Percentiles rank a stretch among this genome's conserved stretches.
Conservation (phyloP, 2,113 vertebrate genomes). For the Gila orcuttii region DNA sequence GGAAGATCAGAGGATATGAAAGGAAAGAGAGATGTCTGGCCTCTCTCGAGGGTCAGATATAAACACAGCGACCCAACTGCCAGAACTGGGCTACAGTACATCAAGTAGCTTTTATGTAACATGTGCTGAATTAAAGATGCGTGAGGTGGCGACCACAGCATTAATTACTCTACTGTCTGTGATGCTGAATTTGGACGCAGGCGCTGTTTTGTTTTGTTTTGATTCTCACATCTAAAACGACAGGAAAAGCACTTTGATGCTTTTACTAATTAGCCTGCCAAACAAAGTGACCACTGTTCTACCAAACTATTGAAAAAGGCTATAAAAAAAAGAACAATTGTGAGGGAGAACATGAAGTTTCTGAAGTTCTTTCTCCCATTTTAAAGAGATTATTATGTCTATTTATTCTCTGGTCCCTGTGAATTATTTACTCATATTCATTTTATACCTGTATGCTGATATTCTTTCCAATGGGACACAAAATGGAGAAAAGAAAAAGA, state of each 20-base stretch:
- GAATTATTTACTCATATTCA: not conserved
- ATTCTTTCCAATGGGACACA: not conserved
- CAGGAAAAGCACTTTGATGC: slow-evolving; percentile 26
- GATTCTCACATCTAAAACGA: slow-evolving; percentile 31
- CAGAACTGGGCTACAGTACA: slow-evolving; percentile 39
- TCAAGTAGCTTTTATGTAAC: slow-evolving; percentile 33
- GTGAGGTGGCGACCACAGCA: slow-evolving; percentile 20
- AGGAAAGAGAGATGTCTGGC: slow-evolving; percentile 35
- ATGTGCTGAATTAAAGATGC: slow-evolving; percentile 42
- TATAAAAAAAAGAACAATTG: not conserved
- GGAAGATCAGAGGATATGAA: slow-evolving; percentile 28
- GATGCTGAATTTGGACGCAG: not conserved
- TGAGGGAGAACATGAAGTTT: not conserved
- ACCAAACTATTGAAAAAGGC: not conserved
- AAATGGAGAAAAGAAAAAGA: not conserved
- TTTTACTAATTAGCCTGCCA: slow-evolving; percentile 25
- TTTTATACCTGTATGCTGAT: not conserved
- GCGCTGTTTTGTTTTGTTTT: slow-evolving; percentile 26
- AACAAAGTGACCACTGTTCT: slow-evolving; percentile 13
- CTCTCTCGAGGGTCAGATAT: slow-evolving; percentile 41
- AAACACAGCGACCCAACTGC: slow-evolving; percentile 9
- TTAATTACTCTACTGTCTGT: slow-evolving; percentile 30
- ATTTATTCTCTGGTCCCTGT: not conserved
- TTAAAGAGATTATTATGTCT: not conserved
- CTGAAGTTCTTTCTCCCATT: not conserved